Evolutionary conservation across 2,113 vertebrate genomes (phyloP).

Genomic region (Myotis lucifugus): DNA sequence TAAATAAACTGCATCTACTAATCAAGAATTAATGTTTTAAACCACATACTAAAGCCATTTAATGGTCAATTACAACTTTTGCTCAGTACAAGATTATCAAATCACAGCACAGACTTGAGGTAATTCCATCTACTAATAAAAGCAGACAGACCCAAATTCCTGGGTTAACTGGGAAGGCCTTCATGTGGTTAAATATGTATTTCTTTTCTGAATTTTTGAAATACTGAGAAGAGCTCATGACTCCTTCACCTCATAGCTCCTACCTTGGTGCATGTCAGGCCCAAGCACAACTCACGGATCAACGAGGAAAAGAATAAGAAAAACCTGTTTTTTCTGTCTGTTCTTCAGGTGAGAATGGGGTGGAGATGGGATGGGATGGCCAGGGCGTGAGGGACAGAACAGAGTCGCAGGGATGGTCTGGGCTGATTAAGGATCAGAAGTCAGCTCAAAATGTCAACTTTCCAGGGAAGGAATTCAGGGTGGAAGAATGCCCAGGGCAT

Average conservation of each 20-base stretch:
- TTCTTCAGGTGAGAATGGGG: not conserved
- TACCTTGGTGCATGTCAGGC: not conserved
- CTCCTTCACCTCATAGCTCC: not conserved
- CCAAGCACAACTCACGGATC: not conserved
- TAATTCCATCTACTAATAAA: not conserved
- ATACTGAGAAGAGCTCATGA: not conserved
- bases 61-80: not conserved
- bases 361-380: not conserved
- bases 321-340: not conserved
- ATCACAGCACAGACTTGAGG: not conserved
- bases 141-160: not conserved
- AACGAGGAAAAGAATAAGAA: not conserved
- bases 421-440: not conserved
- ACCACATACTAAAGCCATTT: not conserved
- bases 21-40: constrained; percentile 26
- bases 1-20: not conserved
- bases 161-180: not conserved
- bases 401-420: too few relatives aligned
- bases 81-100: not conserved
- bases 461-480: not conserved
- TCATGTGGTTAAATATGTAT: not conserved
- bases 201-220: not conserved
- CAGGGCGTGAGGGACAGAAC: not conserved
- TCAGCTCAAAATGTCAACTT: not conserved
- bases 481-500: not conserved